Evolutionary conservation across 2,888 invertebrate genomes (phyloP), one percentile per base, ranked within the genome.

Genomic region (Drosophila paramelanica): DNA sequence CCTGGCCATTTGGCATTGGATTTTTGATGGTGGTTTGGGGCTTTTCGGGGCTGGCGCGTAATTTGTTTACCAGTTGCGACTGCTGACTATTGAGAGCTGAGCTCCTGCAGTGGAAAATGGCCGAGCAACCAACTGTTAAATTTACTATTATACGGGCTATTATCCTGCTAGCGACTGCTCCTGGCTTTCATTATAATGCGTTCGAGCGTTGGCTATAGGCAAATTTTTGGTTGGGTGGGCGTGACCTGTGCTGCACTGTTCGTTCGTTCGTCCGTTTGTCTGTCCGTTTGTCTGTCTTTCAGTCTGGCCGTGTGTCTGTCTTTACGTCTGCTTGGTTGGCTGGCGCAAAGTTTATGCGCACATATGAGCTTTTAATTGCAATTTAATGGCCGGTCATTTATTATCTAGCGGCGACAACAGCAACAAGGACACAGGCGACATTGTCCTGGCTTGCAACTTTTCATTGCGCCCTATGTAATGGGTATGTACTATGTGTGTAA

Each of bases 281-380:
- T 8, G n/a, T 23, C 42, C 46, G 46, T 68, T 38, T 39, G 46
- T 74, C 65, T 60, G 64, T 53, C 49, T 33, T 25, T 67, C 59
- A 46, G 38, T 42, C 52, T 41, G 53, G 42, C 56, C 38, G 71
- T 38, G 39, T 49, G 72, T 33, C 67, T 53, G 67, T 66, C 56
- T 51, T 13, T 33, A 13, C n/a, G 53, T 50, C 56, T 39, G 69
- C 47, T 25, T 70, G 67, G 38, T 45, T 64, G 73, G 41, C 55
- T 77, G 80, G 71, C 55, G 74, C 61, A 83, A 82, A 84, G 83
- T 90, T 90, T 88, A 79, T 88, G 83, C 76, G 82, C 89, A 88
- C 90, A 90, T 90, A 90, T 90, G 90, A 90, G 90, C 90, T 89
- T 90, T 90, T 90, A 90, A 90, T 90, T 90, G 90, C 90, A 90